phyloP scores from a whole-genome alignment of 2,113 vertebrate genomes.

The Rhombomys opimus region DNA sequence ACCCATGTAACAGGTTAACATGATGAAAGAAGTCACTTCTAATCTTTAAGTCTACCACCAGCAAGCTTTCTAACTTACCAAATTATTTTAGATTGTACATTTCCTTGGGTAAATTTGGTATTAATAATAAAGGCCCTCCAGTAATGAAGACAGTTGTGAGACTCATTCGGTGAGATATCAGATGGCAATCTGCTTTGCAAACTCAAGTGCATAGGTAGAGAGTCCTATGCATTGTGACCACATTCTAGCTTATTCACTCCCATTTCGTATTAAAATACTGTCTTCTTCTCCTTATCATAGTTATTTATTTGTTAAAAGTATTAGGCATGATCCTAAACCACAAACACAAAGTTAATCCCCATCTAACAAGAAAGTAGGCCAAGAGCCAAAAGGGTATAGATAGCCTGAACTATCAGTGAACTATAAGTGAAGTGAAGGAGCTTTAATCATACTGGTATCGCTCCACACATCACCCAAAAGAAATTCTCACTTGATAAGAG shows the following conservation, averaged over 20 bases:
- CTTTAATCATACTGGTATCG: neutral
- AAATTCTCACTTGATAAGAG: neutral
- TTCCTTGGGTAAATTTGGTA: slow-evolving; percentile 25
- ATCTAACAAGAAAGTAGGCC: neutral
- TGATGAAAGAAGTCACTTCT: neutral
- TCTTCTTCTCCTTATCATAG: neutral
- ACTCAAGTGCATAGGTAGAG: neutral
- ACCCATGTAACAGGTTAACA: neutral
- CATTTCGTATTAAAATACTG: neutral
- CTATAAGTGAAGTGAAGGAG: neutral
- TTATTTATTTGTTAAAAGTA: neutral
- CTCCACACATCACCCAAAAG: neutral
- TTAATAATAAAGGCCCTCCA: slow-evolving; percentile 33
- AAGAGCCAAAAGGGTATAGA: neutral
- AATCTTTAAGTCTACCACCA: slow-evolving; percentile 1
- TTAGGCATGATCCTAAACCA: neutral
- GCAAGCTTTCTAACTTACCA: slow-evolving; percentile 40
- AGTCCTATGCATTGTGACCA: neutral
- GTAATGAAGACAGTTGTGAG: neutral
- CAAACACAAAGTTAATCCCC: neutral
- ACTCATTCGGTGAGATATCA: neutral
- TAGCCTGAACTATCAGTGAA: neutral
- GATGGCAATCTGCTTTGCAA: slow-evolving; percentile 45
- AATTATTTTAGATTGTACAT: slow-evolving; percentile 21
- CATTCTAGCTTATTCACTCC: neutral